phyloP scores from a whole-genome alignment of 2,797 vertebrate species.

The Paramormyrops hopkinsi region DNA sequence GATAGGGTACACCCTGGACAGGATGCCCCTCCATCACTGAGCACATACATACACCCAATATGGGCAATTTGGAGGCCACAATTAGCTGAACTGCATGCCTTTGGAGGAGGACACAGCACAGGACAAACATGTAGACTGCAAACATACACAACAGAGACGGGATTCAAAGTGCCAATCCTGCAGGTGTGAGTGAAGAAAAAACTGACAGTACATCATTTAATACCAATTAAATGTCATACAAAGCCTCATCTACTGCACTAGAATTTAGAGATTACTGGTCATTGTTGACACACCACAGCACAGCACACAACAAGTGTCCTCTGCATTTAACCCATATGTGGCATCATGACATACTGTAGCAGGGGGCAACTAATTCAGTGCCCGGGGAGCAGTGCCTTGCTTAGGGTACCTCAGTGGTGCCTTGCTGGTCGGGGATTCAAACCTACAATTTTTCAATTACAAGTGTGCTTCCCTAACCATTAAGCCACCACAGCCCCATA shows the following conservation, averaged over 20 bases:
- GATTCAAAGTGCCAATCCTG: neutral
- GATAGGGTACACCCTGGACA: neutral
- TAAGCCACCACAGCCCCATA: neutral
- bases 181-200: neutral
- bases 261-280: neutral
- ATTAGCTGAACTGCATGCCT: neutral
- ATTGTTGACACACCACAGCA: neutral
- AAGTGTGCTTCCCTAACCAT: neutral
- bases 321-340: neutral
- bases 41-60: neutral
- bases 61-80: neutral
- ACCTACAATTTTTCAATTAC: neutral
- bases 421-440: neutral
- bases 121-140: neutral
- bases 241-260: neutral
- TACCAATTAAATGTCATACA: neutral
- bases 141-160: neutral
- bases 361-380: neutral
- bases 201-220: neutral
- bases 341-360: neutral
- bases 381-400: neutral
- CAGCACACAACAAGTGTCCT: neutral
- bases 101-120: neutral
- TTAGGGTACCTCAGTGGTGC: neutral
- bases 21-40: neutral